Evolutionary conservation across 2,797 vertebrate species (phyloP).

Genomic region (Cryptoprocta ferox): DNA sequence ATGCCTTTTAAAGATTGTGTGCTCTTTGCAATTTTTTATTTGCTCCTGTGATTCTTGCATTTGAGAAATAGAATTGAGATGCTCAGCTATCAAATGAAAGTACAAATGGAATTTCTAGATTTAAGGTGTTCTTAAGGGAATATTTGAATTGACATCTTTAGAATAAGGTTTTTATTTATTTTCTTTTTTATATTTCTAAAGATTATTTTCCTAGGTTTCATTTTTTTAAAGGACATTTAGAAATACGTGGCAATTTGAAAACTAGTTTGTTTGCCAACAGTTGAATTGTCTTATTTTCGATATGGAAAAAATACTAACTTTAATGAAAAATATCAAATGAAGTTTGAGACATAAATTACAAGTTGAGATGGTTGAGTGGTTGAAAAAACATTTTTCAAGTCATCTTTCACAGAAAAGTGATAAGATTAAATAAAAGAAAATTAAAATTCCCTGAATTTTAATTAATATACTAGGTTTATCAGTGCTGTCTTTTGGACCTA

Average conservation of each 20-base stretch:
- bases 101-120: conserved; percentile 48
- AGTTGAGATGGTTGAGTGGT: neutral
- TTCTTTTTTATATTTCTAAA: neutral
- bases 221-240: neutral
- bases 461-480: conserved; percentile 25
- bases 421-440: conserved; percentile 50
- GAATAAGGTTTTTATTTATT: neutral
- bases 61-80: conserved; percentile 50
- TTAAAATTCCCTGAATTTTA: conserved; percentile 13
- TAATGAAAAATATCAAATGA: neutral
- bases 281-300: conserved; percentile 40
- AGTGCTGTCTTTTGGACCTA: conserved; percentile 23
- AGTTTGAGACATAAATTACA: neutral
- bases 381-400: conserved; percentile 45
- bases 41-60: neutral
- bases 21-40: neutral
- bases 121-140: neutral
- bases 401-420: conserved; percentile 20
- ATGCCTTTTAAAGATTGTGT: neutral
- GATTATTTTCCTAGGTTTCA: too few species aligned
- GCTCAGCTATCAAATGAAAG: neutral
- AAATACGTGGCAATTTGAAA: conserved; percentile 40
- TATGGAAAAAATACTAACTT: neutral
- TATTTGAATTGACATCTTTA: conserved; percentile 1
- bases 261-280: neutral